phyloP scores from a whole-genome alignment of 2,113 vertebrate genomes.

The Machaerirhynchus nigripectus region DNA sequence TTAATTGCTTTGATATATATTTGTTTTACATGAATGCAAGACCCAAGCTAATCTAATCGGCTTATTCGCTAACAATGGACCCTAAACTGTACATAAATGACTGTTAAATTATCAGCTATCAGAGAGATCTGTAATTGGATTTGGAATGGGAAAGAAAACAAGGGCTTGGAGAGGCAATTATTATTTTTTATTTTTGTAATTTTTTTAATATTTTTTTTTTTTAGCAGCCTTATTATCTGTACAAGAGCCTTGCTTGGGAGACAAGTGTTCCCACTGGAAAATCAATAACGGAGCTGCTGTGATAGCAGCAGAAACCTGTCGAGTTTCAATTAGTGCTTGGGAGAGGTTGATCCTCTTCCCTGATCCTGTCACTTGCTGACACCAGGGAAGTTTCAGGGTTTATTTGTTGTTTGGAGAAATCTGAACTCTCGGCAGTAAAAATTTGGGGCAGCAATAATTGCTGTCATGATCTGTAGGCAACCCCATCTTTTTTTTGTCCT shows the following conservation, averaged over 20 bases:
- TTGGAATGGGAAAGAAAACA: slow-evolving; percentile 23
- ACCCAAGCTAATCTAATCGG: slow-evolving; percentile 23
- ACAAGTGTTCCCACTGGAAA: neutral
- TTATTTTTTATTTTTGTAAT: slow-evolving; percentile 16
- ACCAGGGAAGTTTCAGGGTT: neutral
- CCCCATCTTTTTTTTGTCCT: neutral
- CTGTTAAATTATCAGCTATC: slow-evolving; percentile 43
- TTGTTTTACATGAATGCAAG: slow-evolving; percentile 57
- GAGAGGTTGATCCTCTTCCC: neutral
- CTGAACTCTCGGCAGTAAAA: neutral
- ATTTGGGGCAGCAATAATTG: neutral
- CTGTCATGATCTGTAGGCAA: neutral
- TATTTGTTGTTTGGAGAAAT: neutral
- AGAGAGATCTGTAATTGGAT: slow-evolving; percentile 25
- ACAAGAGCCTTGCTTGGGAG: neutral
- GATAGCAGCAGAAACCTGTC: slow-evolving; percentile 4
- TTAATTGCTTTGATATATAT: slow-evolving; percentile 51
- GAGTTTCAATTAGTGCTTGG: slow-evolving; percentile 27
- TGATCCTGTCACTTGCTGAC: neutral
- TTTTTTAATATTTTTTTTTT: neutral
- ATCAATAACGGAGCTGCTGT: slow-evolving; percentile 9
- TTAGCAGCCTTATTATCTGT: slow-evolving; percentile 16
- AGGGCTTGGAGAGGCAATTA: neutral
- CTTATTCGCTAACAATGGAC: slow-evolving; percentile 25
- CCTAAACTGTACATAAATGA: slow-evolving; percentile 31